Percentiles rank a stretch among this genome's conserved stretches.
These are phyloP conservation scores for Phyllostomus discolor DNA, from an alignment of 2,113 vertebrate genomes.

Conservation along the genomic window DNA sequence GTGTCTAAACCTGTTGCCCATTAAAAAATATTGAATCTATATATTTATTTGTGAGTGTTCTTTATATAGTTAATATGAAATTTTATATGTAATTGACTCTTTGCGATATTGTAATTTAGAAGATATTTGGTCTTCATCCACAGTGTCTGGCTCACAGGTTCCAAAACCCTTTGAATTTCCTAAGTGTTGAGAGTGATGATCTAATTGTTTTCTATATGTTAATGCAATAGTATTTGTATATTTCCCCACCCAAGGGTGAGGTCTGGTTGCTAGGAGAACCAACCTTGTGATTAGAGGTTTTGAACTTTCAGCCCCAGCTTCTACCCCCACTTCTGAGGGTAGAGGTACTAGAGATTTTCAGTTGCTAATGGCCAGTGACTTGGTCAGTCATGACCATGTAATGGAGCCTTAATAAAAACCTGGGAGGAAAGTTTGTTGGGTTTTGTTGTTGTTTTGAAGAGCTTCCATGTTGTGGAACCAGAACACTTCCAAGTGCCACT, in stretches of 20 bases:
- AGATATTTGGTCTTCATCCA: neutral
- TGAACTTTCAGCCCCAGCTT: neutral
- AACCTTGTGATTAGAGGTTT: neutral
- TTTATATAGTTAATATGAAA: neutral
- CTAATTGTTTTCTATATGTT: neutral
- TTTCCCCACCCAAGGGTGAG: neutral
- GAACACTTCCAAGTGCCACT: neutral
- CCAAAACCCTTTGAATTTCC: neutral
- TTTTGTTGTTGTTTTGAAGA: neutral
- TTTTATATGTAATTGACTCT: neutral
- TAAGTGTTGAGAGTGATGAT: neutral
- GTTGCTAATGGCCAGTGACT: neutral
- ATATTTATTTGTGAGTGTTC: neutral
- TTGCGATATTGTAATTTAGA: neutral
- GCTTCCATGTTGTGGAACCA: neutral
- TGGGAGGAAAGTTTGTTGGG: neutral
- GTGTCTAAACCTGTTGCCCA: neutral
- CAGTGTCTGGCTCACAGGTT: neutral
- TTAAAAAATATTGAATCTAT: neutral
- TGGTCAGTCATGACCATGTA: neutral
- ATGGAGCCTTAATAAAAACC: neutral
- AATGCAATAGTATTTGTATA: neutral
- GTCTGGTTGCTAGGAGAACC: neutral
- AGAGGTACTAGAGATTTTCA: neutral
- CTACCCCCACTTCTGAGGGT: neutral